Evolutionary conservation across 2,113 vertebrate genomes (phyloP), one percentile per base, ranked within the genome.

Genomic region (Coreoperca whiteheadi): DNA sequence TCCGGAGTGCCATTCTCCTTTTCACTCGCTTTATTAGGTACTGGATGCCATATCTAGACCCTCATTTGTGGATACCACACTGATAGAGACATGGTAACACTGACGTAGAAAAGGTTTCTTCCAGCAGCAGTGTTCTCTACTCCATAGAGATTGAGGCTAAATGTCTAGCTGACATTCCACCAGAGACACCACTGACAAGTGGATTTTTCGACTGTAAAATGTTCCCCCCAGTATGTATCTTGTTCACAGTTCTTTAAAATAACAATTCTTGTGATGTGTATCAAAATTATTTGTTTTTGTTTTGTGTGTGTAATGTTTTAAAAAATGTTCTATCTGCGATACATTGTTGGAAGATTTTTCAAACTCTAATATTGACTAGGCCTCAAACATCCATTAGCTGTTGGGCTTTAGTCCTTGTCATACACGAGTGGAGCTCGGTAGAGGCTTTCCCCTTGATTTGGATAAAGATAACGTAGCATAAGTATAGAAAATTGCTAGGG

Each of bases 11-110:
- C 0, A 94, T 95, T 85, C 96, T 97, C 84, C 96, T 99, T 80
- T 98, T 99, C 88, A 96, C 96, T 73, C 84, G 90, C 41, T 97
- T 99, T 81, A 96, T 97, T 92, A 96, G 97, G 98, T 99, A 87
- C 32, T 69, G n/a, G 15, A 74, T 63, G 46, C n/a, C 48, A 4
- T 8, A 64, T 71, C 21, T 67, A 66, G 39, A 81, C 32, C 0
- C 37, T 71, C n/a, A 69, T 74, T 68, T 15, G 4, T 48, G 66
- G 32, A 61, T 39, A 34, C 8, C 4, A 41, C 9, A 11, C 9
- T 10, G 2, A 46, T 16, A 8, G 30, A 48, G 8, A n/a, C 14
- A 18, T 63, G 34, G 28, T 46, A 12, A 61, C 16, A 43, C 4
- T 28, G 34, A 28, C 14, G 43, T 20, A 46, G 37, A 43, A 7